Base-by-base conservation (phyloP, 2,888 invertebrate genomes). In the Eilema griseolum region DNA sequence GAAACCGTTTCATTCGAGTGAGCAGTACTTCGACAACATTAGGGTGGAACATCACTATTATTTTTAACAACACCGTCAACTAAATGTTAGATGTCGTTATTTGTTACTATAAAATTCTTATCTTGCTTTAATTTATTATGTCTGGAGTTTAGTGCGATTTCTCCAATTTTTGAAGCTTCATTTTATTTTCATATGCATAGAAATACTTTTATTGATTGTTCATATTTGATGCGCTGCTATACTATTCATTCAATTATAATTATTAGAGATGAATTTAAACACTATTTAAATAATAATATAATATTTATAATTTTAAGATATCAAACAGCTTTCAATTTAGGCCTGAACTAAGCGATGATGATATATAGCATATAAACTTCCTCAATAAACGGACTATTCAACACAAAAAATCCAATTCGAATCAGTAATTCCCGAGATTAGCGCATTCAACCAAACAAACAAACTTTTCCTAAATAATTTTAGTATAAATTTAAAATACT, bases 171-270 rank as follows among this genome's bases (percentile, higher is more conserved):
- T 16, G 46, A 46, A 20, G 46, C 46, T 0, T 46, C 20, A 46
- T 5, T 46, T 5, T 46, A 16, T 46, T 46, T 46, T 3, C 3
- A 3, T 20, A n/a, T n/a, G n/a, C n/a, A n/a, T n/a, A n/a, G n/a
- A n/a, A n/a, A n/a, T n/a, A n/a, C n/a, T n/a, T n/a, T n/a, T 28
- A 5, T 28, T 28, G 28, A 3, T 28, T 28, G 28, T 28, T 28
- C 5, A 5, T 28, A 5, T 28, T 28, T 28, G 2, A 28, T 28
- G 28, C 28, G 28, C 28, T 28, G 5, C 2, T 28, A 5, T 28
- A 28, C 28, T 28, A 28, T 28, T 28, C 5, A n/a, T n/a, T n/a
- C n/a, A n/a, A 73, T 28, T 74, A 74, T 83, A 76, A 82, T 78
- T 80, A 71, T 74, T 56, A 72, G 59, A 69, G 64, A 41, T 8